Evolutionary conservation across 2,797 vertebrate genomes (phyloP).

Genomic region (Sebastolobus altivelis): DNA sequence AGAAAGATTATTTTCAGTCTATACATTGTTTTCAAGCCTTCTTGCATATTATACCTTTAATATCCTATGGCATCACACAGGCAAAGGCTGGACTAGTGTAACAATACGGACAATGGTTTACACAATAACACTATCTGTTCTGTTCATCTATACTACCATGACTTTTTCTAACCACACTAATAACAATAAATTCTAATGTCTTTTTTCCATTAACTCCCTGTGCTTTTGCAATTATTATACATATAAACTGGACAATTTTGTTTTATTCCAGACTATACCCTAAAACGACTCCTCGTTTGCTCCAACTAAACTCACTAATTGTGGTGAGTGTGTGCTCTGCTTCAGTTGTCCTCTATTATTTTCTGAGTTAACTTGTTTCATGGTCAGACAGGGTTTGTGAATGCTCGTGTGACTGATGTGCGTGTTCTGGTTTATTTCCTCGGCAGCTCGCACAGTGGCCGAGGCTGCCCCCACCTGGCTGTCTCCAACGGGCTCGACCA

Average conservation of each 20-base stretch:
- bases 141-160: not conserved
- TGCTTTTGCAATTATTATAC: conserved; percentile 15
- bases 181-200: not conserved
- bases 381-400: not conserved
- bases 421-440: conserved; percentile 46
- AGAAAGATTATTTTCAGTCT: too few species aligned
- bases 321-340: conserved; percentile 84
- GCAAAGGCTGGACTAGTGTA: too few species aligned
- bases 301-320: conserved; percentile 84
- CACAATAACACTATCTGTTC: not conserved
- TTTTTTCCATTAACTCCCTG: conserved; percentile 36
- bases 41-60: too few species aligned
- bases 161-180: conserved; percentile 6
- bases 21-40: too few species aligned
- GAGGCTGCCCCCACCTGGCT: conserved; percentile 95
- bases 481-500: conserved; percentile 90
- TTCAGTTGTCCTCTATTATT: not conserved
- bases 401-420: not conserved
- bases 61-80: too few species aligned
- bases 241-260: conserved; percentile 72
- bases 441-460: conserved; percentile 89
- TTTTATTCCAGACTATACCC: conserved; percentile 87
- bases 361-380: not conserved
- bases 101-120: not conserved
- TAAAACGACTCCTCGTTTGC: conserved; percentile 81